These are phyloP conservation scores for Dasyprocta punctata DNA, from an alignment of 2,113 vertebrate genomes.

Conservation along the genomic window DNA sequence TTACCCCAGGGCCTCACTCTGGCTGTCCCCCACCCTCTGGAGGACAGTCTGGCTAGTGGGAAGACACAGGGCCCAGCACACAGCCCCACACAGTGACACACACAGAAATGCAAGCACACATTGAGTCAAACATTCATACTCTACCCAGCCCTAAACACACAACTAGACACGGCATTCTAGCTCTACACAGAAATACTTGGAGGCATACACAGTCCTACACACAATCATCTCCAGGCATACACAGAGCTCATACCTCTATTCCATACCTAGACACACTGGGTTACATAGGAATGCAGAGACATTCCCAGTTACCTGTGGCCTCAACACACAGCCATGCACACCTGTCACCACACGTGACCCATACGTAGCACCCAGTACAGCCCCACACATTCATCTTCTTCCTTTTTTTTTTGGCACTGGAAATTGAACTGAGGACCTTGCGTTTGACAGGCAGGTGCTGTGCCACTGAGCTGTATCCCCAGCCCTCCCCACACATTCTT, in stretches of 20 bases:
- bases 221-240: not conserved
- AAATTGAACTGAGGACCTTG: too few relatives aligned
- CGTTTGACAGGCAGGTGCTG: too few relatives aligned
- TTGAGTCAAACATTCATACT: not conserved
- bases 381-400: too few relatives aligned
- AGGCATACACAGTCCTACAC: not conserved
- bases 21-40: not conserved
- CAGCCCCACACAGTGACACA: accelerated
- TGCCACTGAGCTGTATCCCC: too few relatives aligned
- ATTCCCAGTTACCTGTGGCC: not conserved
- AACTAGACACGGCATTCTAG: not conserved
- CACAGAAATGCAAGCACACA: not conserved
- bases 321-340: not conserved
- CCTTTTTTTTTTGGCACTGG: not conserved
- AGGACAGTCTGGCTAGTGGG: not conserved
- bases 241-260: not conserved
- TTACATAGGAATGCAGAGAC: not conserved
- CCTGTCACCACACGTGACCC: not conserved
- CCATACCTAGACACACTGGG: not conserved
- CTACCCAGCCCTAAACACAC: not conserved
- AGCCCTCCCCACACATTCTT: not conserved
- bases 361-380: not conserved
- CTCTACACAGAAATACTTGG: not conserved
- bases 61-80: not conserved
- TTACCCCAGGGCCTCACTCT: not conserved